phyloP scores from a whole-genome alignment of 2,888 invertebrate species.

The Melieria omissa region DNA sequence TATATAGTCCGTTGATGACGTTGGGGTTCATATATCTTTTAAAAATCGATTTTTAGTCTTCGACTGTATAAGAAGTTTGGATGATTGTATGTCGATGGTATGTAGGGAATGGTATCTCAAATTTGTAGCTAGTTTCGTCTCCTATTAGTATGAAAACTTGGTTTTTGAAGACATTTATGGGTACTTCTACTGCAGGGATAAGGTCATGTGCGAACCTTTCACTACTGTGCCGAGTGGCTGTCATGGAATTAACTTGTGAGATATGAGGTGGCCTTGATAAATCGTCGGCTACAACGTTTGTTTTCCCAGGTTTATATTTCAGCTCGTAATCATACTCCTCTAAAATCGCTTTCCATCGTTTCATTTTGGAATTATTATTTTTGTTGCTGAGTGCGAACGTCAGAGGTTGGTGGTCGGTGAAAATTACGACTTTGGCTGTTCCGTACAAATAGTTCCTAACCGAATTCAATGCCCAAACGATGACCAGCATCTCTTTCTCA shows the following conservation, averaged over 20 bases:
- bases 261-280: slow-evolving; percentile 32
- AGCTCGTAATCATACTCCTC: slow-evolving; percentile 47
- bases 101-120: slow-evolving; percentile 28
- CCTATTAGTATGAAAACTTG: slow-evolving; percentile 9
- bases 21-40: slow-evolving; percentile 33
- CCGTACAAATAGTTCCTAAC: too few relatives aligned
- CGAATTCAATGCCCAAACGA: too few relatives aligned
- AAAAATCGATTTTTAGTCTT: slow-evolving; percentile 18
- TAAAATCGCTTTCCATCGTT: slow-evolving; percentile 30
- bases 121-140: slow-evolving; percentile 18
- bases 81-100: slow-evolving; percentile 27
- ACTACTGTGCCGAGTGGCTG: slow-evolving; percentile 38
- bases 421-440: too few relatives aligned
- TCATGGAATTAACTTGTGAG: slow-evolving; percentile 31
- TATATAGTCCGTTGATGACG: slow-evolving; percentile 33
- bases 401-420: too few relatives aligned
- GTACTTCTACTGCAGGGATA: slow-evolving; percentile 20
- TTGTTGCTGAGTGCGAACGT: too few relatives aligned
- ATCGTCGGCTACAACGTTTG: slow-evolving; percentile 6
- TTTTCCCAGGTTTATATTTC: slow-evolving; percentile 56
- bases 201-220: slow-evolving; percentile 28
- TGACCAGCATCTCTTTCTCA: too few relatives aligned
- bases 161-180: slow-evolving; percentile 35
- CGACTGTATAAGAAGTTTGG: slow-evolving; percentile 23
- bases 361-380: background rate